Percentiles rank a stretch among this genome's conserved stretches.
phyloP scores from a whole-genome alignment of 1,140 invertebrate genomes.

The Trichonephila clavipes region DNA sequence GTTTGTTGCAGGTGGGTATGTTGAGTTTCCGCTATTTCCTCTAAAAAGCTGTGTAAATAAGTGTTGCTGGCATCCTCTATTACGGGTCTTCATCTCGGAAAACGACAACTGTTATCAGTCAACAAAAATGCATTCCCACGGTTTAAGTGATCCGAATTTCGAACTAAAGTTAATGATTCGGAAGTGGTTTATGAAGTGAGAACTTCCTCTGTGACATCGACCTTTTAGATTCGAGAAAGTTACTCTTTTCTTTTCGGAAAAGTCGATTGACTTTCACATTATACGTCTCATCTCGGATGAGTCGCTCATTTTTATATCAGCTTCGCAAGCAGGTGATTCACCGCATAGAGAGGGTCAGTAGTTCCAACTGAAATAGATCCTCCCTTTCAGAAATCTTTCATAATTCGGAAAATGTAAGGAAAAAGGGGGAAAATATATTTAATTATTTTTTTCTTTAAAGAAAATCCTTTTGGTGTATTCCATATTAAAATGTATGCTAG shows the following conservation, averaged over 20 bases:
- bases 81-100: constrained; percentile 32
- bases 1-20: constrained; percentile 52
- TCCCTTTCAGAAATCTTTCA: too few species aligned
- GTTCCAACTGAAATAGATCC: too few species aligned
- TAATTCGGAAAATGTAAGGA: too few species aligned
- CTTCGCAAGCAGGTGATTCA: background rate
- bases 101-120: constrained; percentile 51
- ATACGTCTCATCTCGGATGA: background rate
- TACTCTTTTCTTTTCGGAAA: background rate
- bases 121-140: constrained; percentile 52
- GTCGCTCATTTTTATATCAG: background rate
- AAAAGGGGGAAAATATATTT: too few species aligned
- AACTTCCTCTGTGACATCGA: constrained; percentile 32
- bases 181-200: constrained; percentile 37
- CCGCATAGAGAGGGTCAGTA: background rate
- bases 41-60: constrained; percentile 49
- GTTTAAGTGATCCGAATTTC: background rate
- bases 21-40: constrained; percentile 30
- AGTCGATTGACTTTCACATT: background rate
- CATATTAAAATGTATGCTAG: too few species aligned
- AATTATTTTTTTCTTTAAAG: too few species aligned
- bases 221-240: constrained; percentile 23
- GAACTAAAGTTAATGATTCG: constrained; percentile 36
- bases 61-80: constrained; percentile 18
- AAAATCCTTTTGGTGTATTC: too few species aligned